These are phyloP conservation scores for Mesorhabditis belari DNA, from an alignment of 2,888 invertebrate species.

Conservation along the genomic window DNA sequence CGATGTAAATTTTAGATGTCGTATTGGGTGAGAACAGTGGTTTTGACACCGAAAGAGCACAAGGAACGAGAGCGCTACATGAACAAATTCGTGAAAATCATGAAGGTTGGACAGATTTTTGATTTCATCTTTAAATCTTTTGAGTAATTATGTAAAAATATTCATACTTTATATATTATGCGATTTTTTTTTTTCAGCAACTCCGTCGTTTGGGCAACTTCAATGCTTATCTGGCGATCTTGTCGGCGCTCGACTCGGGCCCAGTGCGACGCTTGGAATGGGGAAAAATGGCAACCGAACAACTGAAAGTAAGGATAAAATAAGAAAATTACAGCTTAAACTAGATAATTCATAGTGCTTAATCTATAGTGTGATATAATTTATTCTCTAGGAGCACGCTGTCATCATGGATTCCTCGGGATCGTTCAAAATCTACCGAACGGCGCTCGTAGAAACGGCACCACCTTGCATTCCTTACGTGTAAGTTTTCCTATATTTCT, in stretches of 20 bases:
- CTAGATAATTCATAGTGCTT: neutral
- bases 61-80: constrained; percentile 84
- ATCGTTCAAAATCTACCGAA: constrained; percentile 91
- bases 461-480: constrained; percentile 99
- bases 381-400: constrained; percentile 66
- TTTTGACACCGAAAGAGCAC: constrained; percentile 82
- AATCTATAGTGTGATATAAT: neutral
- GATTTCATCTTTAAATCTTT: neutral
- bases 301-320: constrained; percentile 11
- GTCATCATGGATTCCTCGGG: constrained; percentile 94
- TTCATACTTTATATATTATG: too few relatives aligned
- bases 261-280: constrained; percentile 73
- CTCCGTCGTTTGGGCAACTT: constrained; percentile 94
- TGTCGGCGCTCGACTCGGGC: constrained; percentile 92
- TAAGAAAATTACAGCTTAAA: neutral
- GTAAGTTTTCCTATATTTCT: constrained; percentile 67
- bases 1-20: constrained; percentile 31
- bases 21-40: constrained; percentile 75
- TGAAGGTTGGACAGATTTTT: constrained; percentile 66
- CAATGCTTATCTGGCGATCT: constrained; percentile 90
- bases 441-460: constrained; percentile 83
- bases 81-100: constrained; percentile 79
- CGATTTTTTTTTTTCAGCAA: constrained; percentile 59
- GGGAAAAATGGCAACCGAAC: constrained; percentile 58
- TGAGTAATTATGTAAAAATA: too few relatives aligned